phyloP scores from a whole-genome alignment of 2,888 invertebrate genomes.

The Dasysyrphus albostriatus region DNA sequence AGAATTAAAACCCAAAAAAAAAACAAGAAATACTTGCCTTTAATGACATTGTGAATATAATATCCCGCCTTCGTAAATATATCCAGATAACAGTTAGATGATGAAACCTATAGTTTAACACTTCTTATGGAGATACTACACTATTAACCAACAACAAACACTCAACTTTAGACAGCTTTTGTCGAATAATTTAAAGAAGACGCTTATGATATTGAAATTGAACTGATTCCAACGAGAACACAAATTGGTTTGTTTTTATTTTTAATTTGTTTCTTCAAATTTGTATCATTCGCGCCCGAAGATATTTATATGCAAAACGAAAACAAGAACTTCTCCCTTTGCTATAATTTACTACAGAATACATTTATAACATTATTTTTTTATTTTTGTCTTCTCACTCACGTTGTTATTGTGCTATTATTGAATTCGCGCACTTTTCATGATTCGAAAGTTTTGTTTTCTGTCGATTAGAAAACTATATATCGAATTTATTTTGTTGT shows the following conservation, averaged over 20 bases:
- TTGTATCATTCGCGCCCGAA: conserved; percentile 18
- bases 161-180: not conserved
- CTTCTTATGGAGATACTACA: not conserved
- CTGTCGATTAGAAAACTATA: conserved; percentile 36
- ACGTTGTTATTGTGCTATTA: conserved; percentile 15
- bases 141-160: conserved; percentile 25
- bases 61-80: not conserved
- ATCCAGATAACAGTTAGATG: conserved; percentile 22
- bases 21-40: conserved; percentile 59
- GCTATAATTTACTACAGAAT: not conserved
- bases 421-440: conserved; percentile 65
- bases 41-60: conserved; percentile 51
- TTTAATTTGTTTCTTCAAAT: not conserved
- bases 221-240: conserved; percentile 39
- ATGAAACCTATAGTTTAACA: conserved; percentile 16
- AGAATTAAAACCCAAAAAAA: not conserved
- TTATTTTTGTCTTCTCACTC: conserved; percentile 44
- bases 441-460: conserved; percentile 17
- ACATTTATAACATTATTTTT: conserved; percentile 15
- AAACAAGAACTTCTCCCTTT: conserved; percentile 40
- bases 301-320: conserved; percentile 18
- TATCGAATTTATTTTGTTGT: conserved; percentile 26
- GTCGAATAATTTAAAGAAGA: conserved; percentile 20
- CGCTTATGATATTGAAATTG: not conserved
- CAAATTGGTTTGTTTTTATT: conserved; percentile 38